phyloP scores from a whole-genome alignment of 1,140 invertebrate genomes.

The Trichogramma pretiosum region DNA sequence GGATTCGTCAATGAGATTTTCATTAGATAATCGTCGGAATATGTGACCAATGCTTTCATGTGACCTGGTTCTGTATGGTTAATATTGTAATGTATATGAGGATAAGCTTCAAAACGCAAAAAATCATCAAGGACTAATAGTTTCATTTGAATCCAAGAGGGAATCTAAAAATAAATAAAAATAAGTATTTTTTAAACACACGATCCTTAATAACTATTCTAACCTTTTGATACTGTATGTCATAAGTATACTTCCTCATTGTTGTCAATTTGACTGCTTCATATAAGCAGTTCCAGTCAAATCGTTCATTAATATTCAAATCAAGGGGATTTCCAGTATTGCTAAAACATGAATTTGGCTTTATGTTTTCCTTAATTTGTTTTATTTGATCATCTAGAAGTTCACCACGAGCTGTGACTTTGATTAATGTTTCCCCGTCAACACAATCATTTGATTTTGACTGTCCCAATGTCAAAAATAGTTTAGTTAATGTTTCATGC shows the following conservation, averaged over 20 bases:
- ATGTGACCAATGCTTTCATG: conserved; percentile 21
- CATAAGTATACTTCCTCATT: conserved; percentile 25
- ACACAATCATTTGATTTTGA: conserved; percentile 29
- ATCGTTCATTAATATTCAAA: conserved; percentile 9
- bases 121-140: background rate
- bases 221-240: conserved; percentile 25
- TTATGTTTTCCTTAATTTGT: conserved; percentile 13
- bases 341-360: conserved; percentile 19
- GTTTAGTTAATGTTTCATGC: conserved; percentile 26
- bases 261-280: conserved; percentile 24
- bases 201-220: too few relatives aligned
- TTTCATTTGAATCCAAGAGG: background rate
- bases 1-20: conserved; percentile 24
- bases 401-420: conserved; percentile 22
- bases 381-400: conserved; percentile 27
- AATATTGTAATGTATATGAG: conserved; percentile 12
- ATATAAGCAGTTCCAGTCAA: conserved; percentile 22
- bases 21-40: conserved; percentile 18
- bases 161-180: conserved; percentile 1
- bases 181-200: background rate
- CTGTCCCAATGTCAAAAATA: conserved; percentile 29
- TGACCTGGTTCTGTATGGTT: conserved; percentile 18
- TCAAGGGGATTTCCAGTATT: conserved; percentile 23
- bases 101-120: background rate
- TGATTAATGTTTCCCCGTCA: conserved; percentile 22